Base-by-base conservation (phyloP, 1,140 invertebrate genomes). In the Babylonia areolata region DNA sequence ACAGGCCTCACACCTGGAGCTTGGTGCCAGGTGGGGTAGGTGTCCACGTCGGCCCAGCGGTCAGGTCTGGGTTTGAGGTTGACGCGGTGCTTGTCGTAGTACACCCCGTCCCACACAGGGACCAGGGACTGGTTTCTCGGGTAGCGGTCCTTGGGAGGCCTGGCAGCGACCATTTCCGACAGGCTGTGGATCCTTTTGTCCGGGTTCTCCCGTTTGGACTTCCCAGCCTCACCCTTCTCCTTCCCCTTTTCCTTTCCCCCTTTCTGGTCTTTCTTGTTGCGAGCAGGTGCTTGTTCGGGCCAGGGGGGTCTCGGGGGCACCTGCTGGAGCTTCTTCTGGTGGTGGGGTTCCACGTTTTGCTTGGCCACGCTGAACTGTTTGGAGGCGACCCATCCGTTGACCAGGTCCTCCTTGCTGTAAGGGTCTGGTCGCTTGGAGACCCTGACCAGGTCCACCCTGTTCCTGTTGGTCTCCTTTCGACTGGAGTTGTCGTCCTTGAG, bases 321-420 rank as follows among this genome's bases (percentile, higher is more conserved):
- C 35, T 77, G 75, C 9, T 73, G 71, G 20, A 9, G 71, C 12
- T 35, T 73, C 31, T 73, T 33, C 9, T 17, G 17, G 31, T 79
- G 37, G 39, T 79, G 77, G 6, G 69, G 64, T 40, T 84, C 69
- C 6, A 40, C 6, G 69, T 71, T 58, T n/a, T 84, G 71, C 40
- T 42, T 35, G 12, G 82, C 3, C n/a, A 84, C 40, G 28, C 15
- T n/a, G 15, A 71, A 35, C n/a, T 42, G 82, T 1, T 73, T 71
- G n/a, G 82, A 84, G 12, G 33, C 23, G n/a, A 84, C 40, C 82
- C 82, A 84, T n/a, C 82, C 82, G 69, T 84, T 84, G 58, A 83
- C 39, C n/a, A 84, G 82, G 9, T 84, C 82, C 40, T 84, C 64
- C 40, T 84, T 84, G 6, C 28, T 20, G n/a, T 31, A 46, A 40